These are phyloP conservation scores for Cheirogaleus major DNA, from an alignment of 2,797 vertebrate species.

Conservation along the genomic window DNA sequence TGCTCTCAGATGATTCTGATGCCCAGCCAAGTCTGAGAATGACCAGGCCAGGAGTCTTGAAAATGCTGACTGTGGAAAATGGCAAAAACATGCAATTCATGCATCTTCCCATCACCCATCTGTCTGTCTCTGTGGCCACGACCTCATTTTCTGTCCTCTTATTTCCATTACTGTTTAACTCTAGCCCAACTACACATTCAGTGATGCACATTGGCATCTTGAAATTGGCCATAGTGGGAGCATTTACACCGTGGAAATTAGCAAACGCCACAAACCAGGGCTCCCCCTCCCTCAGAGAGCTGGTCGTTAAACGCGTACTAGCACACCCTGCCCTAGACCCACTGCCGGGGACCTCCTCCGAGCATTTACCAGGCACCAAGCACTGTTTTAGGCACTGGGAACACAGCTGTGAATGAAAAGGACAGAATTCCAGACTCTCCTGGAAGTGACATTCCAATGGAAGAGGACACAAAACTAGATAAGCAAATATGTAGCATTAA, in stretches of 20 bases:
- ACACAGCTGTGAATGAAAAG: neutral
- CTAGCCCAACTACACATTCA: neutral
- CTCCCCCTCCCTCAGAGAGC: neutral
- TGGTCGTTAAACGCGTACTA: neutral
- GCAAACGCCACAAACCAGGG: neutral
- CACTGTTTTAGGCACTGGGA: neutral
- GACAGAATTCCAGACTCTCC: neutral
- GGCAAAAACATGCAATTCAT: too few species aligned
- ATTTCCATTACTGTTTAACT: neutral
- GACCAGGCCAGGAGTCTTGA: neutral
- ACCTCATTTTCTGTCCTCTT: neutral
- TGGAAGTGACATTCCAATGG: neutral
- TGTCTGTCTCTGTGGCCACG: neutral
- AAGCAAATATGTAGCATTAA: too few species aligned
- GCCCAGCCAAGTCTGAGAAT: neutral
- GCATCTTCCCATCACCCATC: neutral
- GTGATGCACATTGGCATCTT: neutral
- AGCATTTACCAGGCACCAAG: neutral
- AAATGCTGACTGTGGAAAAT: rapidly evolving
- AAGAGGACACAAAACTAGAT: too few species aligned
- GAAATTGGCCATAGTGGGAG: neutral
- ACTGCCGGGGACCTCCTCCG: neutral
- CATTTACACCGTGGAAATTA: neutral
- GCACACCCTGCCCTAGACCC: neutral
- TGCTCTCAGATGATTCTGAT: neutral